Conservation (phyloP, 2,888 invertebrate genomes). For the Xanthorhoe designata region DNA sequence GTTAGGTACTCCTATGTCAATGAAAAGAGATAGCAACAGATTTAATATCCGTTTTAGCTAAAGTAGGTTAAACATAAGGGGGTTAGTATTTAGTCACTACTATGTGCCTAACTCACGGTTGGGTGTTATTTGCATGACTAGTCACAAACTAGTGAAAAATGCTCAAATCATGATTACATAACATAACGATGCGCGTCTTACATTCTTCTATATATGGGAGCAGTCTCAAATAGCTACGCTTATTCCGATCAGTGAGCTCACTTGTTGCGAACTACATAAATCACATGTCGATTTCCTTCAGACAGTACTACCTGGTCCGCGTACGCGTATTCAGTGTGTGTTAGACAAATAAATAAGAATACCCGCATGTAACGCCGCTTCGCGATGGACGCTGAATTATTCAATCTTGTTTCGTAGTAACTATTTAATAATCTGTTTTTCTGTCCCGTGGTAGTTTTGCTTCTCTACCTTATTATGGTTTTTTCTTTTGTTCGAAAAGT, state of each 20-base stretch:
- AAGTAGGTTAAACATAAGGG: too few relatives aligned
- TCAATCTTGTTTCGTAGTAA: slow-evolving; percentile 37
- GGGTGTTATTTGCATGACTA: too few relatives aligned
- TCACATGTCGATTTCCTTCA: slow-evolving; percentile 32
- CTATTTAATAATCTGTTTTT: neutral
- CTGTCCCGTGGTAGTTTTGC: neutral
- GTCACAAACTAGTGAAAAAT: too few relatives aligned
- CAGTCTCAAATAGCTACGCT: neutral
- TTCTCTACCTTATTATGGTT: too few relatives aligned
- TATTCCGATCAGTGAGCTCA: slow-evolving; percentile 18
- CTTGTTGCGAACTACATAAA: slow-evolving; percentile 22
- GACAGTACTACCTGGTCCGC: slow-evolving; percentile 23
- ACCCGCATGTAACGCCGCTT: slow-evolving; percentile 42
- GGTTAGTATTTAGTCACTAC: too few relatives aligned
- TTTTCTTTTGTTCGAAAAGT: too few relatives aligned
- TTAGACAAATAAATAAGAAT: slow-evolving; percentile 52
- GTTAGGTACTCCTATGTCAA: too few relatives aligned
- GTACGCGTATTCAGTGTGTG: slow-evolving; percentile 47
- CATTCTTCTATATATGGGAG: neutral
- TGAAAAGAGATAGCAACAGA: too few relatives aligned
- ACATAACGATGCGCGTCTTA: neutral
- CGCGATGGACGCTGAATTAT: slow-evolving; percentile 48
- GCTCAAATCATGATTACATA: neutral
- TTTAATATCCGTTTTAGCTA: too few relatives aligned
- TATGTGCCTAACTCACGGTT: too few relatives aligned